These are phyloP conservation scores for Heterodera filipjevi DNA, from an alignment of 2,888 invertebrate species.

Conservation along the genomic window DNA sequence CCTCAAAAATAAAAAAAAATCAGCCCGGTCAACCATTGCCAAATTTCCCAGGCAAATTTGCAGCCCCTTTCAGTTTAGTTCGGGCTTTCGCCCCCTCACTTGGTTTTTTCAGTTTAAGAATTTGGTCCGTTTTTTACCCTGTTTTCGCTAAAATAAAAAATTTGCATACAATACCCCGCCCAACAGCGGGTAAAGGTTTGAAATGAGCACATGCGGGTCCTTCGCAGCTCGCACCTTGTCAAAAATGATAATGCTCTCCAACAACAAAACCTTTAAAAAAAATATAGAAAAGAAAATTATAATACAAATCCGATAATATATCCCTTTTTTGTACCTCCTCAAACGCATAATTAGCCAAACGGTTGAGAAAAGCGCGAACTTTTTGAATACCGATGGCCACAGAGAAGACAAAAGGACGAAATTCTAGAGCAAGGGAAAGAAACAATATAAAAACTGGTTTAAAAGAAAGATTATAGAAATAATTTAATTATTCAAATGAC, in stretches of 20 bases:
- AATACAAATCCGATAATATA: too few species aligned
- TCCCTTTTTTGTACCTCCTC: slow-evolving; percentile 13
- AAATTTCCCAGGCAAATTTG: too few species aligned
- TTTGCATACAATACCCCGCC: not conserved
- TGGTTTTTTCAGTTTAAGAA: too few species aligned
- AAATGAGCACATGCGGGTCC: slow-evolving; percentile 13
- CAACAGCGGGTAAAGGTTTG: slow-evolving; percentile 2
- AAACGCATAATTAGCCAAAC: slow-evolving; percentile 15
- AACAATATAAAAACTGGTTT: too few species aligned
- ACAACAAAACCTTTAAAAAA: slow-evolving; percentile 17
- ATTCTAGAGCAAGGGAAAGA: not conserved
- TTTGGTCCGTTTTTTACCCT: too few species aligned
- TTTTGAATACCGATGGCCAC: not conserved
- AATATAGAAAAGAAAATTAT: too few species aligned
- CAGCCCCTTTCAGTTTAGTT: too few species aligned
- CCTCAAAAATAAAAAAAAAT: too few species aligned
- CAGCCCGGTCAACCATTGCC: too few species aligned
- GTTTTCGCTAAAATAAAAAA: not conserved
- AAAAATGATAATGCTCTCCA: slow-evolving; percentile 19
- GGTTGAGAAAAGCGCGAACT: slow-evolving; percentile 10
- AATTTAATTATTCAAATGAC: too few species aligned
- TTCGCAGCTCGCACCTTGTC: not conserved
- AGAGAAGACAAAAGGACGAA: not conserved
- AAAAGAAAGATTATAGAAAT: too few species aligned
- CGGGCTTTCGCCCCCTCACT: too few species aligned